Evolutionary conservation across 2,888 invertebrate genomes (phyloP).

Genomic region (Chrysotoxum bicinctum): DNA sequence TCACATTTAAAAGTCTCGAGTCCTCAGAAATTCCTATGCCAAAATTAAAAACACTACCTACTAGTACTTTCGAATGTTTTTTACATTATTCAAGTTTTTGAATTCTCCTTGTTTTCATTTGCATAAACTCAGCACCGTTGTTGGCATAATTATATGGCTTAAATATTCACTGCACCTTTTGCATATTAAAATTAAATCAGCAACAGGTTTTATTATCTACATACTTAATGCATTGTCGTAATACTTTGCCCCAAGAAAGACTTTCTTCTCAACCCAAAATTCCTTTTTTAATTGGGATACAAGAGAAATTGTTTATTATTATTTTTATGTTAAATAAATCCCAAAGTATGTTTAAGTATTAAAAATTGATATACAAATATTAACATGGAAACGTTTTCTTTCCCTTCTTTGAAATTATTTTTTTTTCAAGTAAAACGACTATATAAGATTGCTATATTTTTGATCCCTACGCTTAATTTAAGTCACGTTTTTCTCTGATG

Average conservation of each 20-base stretch:
- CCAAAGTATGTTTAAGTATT: no score
- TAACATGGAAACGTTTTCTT: no score
- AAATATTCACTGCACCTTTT: background rate
- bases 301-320: background rate
- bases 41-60: no score
- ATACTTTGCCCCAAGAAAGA: background rate
- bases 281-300: background rate
- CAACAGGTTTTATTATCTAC: background rate
- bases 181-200: background rate
- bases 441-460: constrained; percentile 56
- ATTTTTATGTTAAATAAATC: no score
- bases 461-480: constrained; percentile 65
- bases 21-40: no score
- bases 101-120: background rate
- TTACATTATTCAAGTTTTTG: background rate
- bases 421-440: background rate
- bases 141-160: background rate
- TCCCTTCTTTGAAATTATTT: background rate
- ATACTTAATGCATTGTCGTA: background rate
- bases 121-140: background rate
- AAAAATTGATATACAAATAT: background rate
- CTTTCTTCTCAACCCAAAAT: background rate
- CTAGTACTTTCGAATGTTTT: no score
- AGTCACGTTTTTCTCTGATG: constrained; percentile 62
- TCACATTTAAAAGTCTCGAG: no score